phyloP scores from a whole-genome alignment of 2,797 vertebrate genomes.

The Rhinogobio ventralis region DNA sequence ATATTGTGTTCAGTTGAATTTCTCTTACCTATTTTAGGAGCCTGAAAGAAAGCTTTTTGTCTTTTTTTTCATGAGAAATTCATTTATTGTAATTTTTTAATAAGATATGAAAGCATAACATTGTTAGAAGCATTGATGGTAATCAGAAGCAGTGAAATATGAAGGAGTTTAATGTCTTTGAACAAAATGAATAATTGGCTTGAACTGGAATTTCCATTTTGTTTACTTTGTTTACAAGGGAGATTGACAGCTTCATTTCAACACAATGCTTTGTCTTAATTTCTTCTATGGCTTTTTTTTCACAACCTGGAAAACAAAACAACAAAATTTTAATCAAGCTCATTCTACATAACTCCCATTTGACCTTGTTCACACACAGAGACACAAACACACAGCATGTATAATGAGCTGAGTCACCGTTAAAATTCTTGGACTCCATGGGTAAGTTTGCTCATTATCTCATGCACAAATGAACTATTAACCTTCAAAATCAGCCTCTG shows the following conservation, averaged over 20 bases:
- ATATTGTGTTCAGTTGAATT: neutral
- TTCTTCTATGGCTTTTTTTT: slow-evolving; percentile 18
- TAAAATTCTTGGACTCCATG: slow-evolving; percentile 15
- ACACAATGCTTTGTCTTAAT: slow-evolving; percentile 17
- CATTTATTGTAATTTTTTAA: slow-evolving; percentile 10
- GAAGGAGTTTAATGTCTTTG: slow-evolving; percentile 33
- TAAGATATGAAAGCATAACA: slow-evolving; percentile 47
- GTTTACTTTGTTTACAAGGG: slow-evolving; percentile 11
- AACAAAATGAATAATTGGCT: slow-evolving; percentile 15
- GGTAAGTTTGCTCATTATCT: slow-evolving; percentile 48
- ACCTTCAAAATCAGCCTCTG: slow-evolving; percentile 40
- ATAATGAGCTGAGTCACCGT: slow-evolving; percentile 25
- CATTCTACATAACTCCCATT: slow-evolving; percentile 14
- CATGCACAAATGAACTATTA: slow-evolving; percentile 38
- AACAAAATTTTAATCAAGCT: neutral
- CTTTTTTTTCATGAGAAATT: neutral
- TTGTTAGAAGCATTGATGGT: slow-evolving; percentile 38
- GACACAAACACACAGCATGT: slow-evolving; percentile 25
- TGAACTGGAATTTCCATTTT: slow-evolving; percentile 13
- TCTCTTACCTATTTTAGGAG: neutral
- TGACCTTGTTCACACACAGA: slow-evolving; percentile 41
- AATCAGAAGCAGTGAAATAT: slow-evolving; percentile 34
- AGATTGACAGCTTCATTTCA: slow-evolving; percentile 22
- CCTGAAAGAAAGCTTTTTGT: neutral
- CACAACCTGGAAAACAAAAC: slow-evolving; percentile 4